These are phyloP conservation scores for Branchinecta sandiegonensis DNA, from an alignment of 2,888 invertebrate genomes.

Conservation along the genomic window DNA sequence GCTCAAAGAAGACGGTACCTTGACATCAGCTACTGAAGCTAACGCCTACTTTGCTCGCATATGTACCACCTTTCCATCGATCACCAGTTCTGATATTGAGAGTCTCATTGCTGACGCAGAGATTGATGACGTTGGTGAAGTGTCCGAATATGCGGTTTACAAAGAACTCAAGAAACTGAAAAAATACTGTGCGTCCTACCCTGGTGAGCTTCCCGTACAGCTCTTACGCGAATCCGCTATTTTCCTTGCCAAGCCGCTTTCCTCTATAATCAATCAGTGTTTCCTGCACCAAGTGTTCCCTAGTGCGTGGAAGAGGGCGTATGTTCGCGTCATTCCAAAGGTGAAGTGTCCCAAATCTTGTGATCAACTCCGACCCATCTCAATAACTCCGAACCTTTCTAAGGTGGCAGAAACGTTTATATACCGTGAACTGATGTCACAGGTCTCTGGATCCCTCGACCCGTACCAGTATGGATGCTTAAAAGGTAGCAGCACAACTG, in stretches of 20 bases:
- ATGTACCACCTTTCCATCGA: not conserved
- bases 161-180: not conserved
- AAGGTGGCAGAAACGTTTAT: too few relatives aligned
- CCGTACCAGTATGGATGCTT: too few relatives aligned
- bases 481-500: too few relatives aligned
- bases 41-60: not conserved
- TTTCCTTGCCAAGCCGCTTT: not conserved
- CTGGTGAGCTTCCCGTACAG: not conserved
- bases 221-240: not conserved
- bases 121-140: slow-evolving; percentile 11
- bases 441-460: too few relatives aligned
- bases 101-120: slow-evolving; percentile 4
- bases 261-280: not conserved
- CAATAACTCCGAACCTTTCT: too few relatives aligned
- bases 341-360: too few relatives aligned
- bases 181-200: slow-evolving; percentile 7
- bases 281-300: not conserved
- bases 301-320: slow-evolving; percentile 11
- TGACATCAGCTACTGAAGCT: not conserved
- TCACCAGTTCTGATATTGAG: slow-evolving; percentile 8
- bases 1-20: not conserved
- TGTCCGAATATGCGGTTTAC: not conserved
- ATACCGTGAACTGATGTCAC: too few relatives aligned
- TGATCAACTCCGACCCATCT: too few relatives aligned
- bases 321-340: not conserved